phyloP scores from a whole-genome alignment of 2,113 vertebrate genomes.

The Seriola aureovittata region DNA sequence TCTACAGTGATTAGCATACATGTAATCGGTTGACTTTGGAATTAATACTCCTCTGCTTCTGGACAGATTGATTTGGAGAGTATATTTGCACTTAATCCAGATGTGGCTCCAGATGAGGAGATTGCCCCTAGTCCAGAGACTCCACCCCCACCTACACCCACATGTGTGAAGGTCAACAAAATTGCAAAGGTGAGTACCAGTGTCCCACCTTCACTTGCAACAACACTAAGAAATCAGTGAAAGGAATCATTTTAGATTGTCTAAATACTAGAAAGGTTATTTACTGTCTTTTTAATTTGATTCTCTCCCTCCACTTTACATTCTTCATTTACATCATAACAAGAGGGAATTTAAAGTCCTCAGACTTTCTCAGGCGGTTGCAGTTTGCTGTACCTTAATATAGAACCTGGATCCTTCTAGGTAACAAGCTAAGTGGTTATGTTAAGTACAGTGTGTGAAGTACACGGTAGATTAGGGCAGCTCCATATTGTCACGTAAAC shows the following conservation, averaged over 20 bases:
- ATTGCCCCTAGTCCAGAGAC: constrained; percentile 91
- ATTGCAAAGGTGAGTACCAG: constrained; percentile 91
- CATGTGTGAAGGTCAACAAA: constrained; percentile 92
- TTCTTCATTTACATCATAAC: not conserved
- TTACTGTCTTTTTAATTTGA: not conserved
- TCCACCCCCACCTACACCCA: constrained; percentile 89
- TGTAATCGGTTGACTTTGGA: not conserved
- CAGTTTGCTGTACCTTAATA: constrained; percentile 45
- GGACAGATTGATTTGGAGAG: constrained; percentile 96
- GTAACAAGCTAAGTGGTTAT: constrained; percentile 40
- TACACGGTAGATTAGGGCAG: constrained; percentile 29
- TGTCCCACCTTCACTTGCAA: not conserved
- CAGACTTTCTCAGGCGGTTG: not conserved
- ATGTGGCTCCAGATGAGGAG: constrained; percentile 94
- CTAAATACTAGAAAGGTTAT: not conserved
- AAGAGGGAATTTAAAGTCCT: not conserved
- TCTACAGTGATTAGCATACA: too few relatives aligned
- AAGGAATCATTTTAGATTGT: not conserved
- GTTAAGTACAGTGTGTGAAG: constrained; percentile 39
- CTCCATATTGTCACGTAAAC: not conserved
- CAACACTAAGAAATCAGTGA: too few relatives aligned
- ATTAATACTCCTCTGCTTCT: constrained; percentile 37
- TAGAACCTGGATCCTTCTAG: constrained; percentile 36
- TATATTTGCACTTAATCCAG: constrained; percentile 97
- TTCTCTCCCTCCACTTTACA: not conserved